Percentiles rank a stretch among this genome's conserved stretches.
Conservation (phyloP, 2,113 vertebrate species). For the Hydropotes inermis region DNA sequence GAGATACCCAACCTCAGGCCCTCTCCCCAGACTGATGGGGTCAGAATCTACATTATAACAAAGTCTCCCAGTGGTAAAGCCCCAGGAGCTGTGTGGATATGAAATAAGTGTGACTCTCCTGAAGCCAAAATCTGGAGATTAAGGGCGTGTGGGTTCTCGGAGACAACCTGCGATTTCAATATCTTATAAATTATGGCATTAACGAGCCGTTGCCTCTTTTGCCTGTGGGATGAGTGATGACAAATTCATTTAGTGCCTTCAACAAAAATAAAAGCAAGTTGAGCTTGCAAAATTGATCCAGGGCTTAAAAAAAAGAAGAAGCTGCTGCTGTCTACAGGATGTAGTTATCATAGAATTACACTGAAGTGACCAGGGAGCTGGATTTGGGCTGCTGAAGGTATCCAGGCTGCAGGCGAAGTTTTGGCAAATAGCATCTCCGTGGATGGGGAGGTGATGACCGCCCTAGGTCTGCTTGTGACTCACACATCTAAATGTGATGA, state of each 20-base stretch:
- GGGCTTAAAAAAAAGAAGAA: background rate
- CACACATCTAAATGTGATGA: background rate
- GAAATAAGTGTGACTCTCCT: background rate
- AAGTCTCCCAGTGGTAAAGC: background rate
- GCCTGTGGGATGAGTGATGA: slow-evolving; percentile 35
- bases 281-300: slow-evolving; percentile 60
- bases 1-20: background rate
- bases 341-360: background rate
- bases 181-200: background rate
- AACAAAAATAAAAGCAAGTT: background rate
- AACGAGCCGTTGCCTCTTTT: slow-evolving; percentile 9
- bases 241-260: slow-evolving; percentile 34
- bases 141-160: background rate
- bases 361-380: background rate
- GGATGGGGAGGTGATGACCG: background rate
- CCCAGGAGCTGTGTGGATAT: background rate
- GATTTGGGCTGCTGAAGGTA: background rate
- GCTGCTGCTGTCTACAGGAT: background rate
- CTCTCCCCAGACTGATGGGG: background rate
- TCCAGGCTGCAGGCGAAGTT: background rate
- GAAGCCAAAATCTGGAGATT: background rate
- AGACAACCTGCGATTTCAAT: background rate
- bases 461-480: background rate
- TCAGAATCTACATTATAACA: background rate
- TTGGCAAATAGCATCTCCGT: background rate